Conservation (phyloP, 2,888 invertebrate species). For the Cataglyphis rosenhaueri region DNA sequence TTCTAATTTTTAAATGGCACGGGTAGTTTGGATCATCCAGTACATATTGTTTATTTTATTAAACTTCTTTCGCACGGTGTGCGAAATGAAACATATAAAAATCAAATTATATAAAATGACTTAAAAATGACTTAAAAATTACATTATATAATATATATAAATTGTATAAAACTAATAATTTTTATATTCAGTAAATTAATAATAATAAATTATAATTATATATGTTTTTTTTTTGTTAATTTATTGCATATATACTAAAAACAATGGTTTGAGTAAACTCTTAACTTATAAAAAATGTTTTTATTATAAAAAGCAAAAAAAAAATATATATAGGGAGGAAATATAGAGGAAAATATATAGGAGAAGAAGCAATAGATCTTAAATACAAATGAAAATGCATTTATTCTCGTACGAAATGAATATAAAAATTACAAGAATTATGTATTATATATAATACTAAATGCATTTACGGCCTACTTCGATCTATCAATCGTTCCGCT, state of each 20-base stretch:
- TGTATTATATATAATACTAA: constrained; percentile 33
- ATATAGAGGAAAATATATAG: too few species aligned
- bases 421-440: constrained; percentile 44
- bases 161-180: too few species aligned
- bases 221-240: background rate
- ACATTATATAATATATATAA: background rate
- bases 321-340: too few species aligned
- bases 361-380: background rate
- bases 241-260: background rate
- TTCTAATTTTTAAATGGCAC: too few species aligned
- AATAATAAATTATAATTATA: background rate
- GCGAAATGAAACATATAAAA: too few species aligned
- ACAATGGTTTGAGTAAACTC: background rate
- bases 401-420: constrained; percentile 41
- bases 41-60: too few species aligned
- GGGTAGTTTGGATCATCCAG: too few species aligned
- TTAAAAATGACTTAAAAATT: background rate
- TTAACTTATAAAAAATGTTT: background rate
- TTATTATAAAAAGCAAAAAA: background rate
- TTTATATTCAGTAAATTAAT: background rate
- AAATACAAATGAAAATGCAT: constrained; percentile 46
- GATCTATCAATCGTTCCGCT: constrained; percentile 37
- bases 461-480: constrained; percentile 42
- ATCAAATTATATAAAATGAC: background rate
- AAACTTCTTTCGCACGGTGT: too few species aligned